phyloP scores from a whole-genome alignment of 2,113 vertebrate genomes.

The Mirza zaza region DNA sequence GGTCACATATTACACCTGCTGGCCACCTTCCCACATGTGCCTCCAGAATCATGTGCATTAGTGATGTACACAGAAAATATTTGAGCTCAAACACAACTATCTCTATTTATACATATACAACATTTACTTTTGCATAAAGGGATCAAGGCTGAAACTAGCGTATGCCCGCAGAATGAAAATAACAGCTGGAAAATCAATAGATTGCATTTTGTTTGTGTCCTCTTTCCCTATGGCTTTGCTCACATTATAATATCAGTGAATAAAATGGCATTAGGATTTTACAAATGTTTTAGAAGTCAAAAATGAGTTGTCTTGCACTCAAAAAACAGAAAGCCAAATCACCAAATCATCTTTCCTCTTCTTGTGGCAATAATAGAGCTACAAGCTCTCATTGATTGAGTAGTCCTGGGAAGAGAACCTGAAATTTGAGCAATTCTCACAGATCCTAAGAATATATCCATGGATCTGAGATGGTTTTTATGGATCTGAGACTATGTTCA shows the following conservation, averaged over 20 bases:
- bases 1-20: rapidly evolving
- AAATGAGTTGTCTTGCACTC: not conserved
- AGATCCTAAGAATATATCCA: not conserved
- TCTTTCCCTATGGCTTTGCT: not conserved
- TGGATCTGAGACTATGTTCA: rapidly evolving
- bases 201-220: not conserved
- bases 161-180: not conserved
- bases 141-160: not conserved
- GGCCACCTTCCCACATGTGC: rapidly evolving
- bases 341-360: not conserved
- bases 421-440: not conserved
- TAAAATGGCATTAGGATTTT: not conserved
- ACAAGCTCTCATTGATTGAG: not conserved
- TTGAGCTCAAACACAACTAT: not conserved
- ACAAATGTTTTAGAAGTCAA: not conserved
- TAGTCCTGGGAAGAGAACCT: not conserved
- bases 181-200: not conserved
- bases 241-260: not conserved
- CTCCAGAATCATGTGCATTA: not conserved
- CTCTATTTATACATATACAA: not conserved
- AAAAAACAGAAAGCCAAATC: not conserved
- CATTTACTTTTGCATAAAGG: not conserved
- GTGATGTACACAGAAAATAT: not conserved
- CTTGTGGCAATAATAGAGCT: not conserved
- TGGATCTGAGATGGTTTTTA: too few species aligned